Percentiles rank a stretch among this genome's conserved stretches.
phyloP scores from a whole-genome alignment of 1,140 invertebrate species.

The Anagrus nilaparvatae region DNA sequence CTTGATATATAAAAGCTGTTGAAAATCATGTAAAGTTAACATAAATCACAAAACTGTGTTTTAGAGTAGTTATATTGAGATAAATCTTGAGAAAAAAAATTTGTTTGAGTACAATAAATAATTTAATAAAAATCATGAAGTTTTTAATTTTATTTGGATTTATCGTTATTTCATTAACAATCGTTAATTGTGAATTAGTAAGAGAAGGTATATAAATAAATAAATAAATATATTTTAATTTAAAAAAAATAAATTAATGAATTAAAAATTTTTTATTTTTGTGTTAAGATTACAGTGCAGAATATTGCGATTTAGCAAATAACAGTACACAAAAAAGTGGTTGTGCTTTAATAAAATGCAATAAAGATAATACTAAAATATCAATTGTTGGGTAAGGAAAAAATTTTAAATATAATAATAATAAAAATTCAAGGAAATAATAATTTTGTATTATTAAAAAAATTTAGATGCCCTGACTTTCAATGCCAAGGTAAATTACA shows the following conservation, averaged over 20 bases:
- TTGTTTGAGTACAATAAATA: no score
- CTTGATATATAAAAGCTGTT: no score
- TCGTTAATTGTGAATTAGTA: background rate
- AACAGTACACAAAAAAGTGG: constrained; percentile 3
- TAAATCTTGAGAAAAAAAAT: no score
- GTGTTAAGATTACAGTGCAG: background rate
- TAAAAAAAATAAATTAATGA: background rate
- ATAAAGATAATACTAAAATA: constrained; percentile 1
- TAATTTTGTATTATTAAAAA: no score
- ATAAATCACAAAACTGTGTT: no score
- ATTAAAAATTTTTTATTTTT: background rate
- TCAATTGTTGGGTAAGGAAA: constrained; percentile 1
- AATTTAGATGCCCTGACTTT: constrained; percentile 5
- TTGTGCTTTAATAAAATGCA: constrained; percentile 9
- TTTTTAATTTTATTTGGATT: background rate
- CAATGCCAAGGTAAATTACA: constrained; percentile 1
- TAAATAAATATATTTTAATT: background rate
- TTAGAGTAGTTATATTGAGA: no score
- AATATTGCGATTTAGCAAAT: constrained; percentile 7
- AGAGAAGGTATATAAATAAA: no score
- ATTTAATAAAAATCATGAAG: constrained; percentile 3
- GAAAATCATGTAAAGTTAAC: no score
- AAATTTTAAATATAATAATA: background rate
- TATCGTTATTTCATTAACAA: background rate
- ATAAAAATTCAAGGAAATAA: background rate